Conservation (phyloP, 2,113 vertebrate genomes). For the Motacilla alba region DNA sequence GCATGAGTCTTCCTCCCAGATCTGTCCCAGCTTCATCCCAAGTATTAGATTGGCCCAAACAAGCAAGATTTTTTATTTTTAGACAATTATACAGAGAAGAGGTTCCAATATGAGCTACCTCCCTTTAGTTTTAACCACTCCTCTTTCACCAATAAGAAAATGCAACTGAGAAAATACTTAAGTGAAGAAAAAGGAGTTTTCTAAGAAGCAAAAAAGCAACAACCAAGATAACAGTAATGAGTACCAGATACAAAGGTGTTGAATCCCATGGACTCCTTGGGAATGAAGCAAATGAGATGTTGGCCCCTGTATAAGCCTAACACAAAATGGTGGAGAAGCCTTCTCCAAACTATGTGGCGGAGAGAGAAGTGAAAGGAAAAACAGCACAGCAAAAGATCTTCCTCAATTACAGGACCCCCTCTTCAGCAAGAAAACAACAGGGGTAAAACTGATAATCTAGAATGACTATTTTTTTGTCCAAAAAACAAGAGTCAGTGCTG, state of each 20-base stretch:
- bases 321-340: not conserved
- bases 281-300: not conserved
- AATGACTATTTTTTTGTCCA: not conserved
- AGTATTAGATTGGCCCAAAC: not conserved
- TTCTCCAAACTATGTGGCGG: not conserved
- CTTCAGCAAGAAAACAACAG: not conserved
- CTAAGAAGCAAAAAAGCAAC: not conserved
- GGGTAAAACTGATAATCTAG: not conserved
- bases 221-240: not conserved
- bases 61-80: not conserved
- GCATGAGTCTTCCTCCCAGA: not conserved
- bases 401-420: fast-evolving
- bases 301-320: not conserved
- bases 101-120: not conserved
- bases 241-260: not conserved
- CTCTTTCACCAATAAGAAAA: not conserved
- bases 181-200: not conserved
- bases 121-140: not conserved
- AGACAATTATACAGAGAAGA: not conserved
- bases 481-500: not conserved
- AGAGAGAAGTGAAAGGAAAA: not conserved
- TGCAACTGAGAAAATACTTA: not conserved
- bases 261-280: not conserved
- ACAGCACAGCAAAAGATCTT: fast-evolving
- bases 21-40: not conserved